A percentile compares a stretch with the other conserved stretches of the same genome.
These are phyloP conservation scores for Dreissena rostriformis DNA, from an alignment of 1,140 invertebrate species.

Conservation along the genomic window DNA sequence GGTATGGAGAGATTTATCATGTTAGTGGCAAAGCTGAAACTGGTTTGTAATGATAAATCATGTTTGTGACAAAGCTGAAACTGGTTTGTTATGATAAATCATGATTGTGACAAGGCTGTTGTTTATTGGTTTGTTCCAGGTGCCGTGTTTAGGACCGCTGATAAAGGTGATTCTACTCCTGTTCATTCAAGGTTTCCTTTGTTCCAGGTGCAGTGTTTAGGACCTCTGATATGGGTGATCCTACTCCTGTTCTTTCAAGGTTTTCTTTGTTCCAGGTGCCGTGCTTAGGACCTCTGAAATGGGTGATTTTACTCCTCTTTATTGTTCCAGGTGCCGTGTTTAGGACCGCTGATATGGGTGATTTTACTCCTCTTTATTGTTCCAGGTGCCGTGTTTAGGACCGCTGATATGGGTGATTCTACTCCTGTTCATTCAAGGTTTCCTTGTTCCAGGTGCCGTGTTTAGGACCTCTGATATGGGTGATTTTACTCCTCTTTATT, in stretches of 20 bases:
- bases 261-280: conserved; percentile 84
- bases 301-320: conserved; percentile 87
- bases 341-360: conserved; percentile 88
- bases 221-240: conserved; percentile 89
- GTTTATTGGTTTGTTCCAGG: conserved; percentile 73
- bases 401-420: conserved; percentile 88
- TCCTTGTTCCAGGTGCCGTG: too few relatives aligned
- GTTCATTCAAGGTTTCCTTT: conserved; percentile 81
- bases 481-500: conserved; percentile 88
- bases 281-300: conserved; percentile 88
- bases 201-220: conserved; percentile 88
- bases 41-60: too few relatives aligned
- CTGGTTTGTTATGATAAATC: too few relatives aligned
- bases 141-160: conserved; percentile 91
- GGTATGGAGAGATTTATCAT: too few relatives aligned
- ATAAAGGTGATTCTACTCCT: conserved; percentile 89
- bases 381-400: conserved; percentile 89
- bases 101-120: too few relatives aligned
- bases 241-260: conserved; percentile 86
- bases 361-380: neutral
- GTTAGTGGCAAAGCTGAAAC: too few relatives aligned
- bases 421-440: conserved; percentile 89
- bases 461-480: too few relatives aligned
- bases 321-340: conserved; percentile 86
- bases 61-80: too few relatives aligned